These are phyloP conservation scores for Tarsius wallacei DNA, from an alignment of 2,797 vertebrate genomes.

Conservation along the genomic window DNA sequence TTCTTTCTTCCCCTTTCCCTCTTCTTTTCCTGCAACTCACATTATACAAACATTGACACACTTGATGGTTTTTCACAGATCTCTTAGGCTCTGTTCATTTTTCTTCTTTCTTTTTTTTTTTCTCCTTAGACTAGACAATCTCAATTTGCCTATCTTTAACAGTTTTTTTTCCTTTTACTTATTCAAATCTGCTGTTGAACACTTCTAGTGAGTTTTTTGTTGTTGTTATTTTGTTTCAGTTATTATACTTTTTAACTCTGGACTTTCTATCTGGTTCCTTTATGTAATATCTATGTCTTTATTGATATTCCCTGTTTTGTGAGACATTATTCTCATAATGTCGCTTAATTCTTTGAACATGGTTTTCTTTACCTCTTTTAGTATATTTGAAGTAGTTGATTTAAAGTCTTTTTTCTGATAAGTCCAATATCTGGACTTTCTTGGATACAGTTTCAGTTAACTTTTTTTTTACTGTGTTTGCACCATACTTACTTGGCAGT, in stretches of 20 bases:
- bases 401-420: background rate
- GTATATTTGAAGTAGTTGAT: background rate
- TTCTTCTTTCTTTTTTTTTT: background rate
- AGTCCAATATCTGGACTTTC: background rate
- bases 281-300: background rate
- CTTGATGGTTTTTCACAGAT: background rate
- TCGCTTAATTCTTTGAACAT: background rate
- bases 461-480: background rate
- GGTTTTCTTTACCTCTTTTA: background rate
- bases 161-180: background rate
- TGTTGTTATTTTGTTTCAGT: background rate
- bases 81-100: background rate
- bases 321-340: background rate
- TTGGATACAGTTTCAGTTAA: background rate
- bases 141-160: background rate
- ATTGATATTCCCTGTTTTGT: background rate
- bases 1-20: background rate
- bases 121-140: background rate
- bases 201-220: background rate
- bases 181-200: background rate
- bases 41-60: background rate
- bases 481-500: background rate
- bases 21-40: background rate
- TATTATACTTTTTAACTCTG: background rate
- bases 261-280: background rate